These are phyloP conservation scores for Laterallus jamaicensis DNA, from an alignment of 2,113 vertebrate species.

Conservation along the genomic window DNA sequence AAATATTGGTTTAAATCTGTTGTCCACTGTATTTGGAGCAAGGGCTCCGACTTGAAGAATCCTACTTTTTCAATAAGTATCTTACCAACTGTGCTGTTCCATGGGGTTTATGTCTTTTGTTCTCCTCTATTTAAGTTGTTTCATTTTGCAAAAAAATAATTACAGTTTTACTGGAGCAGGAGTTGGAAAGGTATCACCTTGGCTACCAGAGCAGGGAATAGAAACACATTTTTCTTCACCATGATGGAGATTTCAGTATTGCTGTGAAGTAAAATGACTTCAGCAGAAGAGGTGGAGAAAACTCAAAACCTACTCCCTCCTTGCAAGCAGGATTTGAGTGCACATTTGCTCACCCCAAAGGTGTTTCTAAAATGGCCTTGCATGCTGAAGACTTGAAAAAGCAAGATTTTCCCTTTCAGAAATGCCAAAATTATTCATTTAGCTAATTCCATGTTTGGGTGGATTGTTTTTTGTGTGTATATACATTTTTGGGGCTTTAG, in stretches of 20 bases:
- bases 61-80: not conserved
- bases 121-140: not conserved
- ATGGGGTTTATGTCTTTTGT: not conserved
- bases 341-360: not conserved
- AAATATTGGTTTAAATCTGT: not conserved
- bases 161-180: not conserved
- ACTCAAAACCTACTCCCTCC: not conserved
- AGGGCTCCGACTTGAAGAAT: not conserved
- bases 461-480: not conserved
- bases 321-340: not conserved
- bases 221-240: not conserved
- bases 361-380: not conserved
- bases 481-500: no score
- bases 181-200: not conserved
- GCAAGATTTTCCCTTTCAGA: not conserved
- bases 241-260: not conserved
- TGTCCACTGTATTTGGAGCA: not conserved
- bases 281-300: slow-evolving; percentile 6
- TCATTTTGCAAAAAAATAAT: not conserved
- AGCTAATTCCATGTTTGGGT: not conserved
- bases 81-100: not conserved
- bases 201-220: not conserved
- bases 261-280: not conserved
- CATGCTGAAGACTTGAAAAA: not conserved
- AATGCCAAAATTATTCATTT: not conserved